Evolutionary conservation across 2,797 vertebrate genomes (phyloP), one percentile per base, ranked within the genome.

Genomic region (Enteromius viviparus): DNA sequence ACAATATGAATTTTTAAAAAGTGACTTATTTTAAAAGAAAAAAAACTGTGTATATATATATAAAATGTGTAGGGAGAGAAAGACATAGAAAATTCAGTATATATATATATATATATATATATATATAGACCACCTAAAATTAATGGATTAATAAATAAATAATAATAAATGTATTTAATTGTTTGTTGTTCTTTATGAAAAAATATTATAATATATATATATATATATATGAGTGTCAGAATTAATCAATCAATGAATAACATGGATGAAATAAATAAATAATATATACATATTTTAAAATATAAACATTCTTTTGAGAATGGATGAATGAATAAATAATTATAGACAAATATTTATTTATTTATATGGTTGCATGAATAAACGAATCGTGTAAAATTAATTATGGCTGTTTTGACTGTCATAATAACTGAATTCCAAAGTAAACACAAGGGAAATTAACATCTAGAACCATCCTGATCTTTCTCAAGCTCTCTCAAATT

Each of bases 391-490:
- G 49, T 34, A 37, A 23, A 58, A 40, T n/a, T 10, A 10, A 23
- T 55, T 58, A 17, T 0, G 12, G 3, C n/a, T 10, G 14, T 21
- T 60, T 21, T 29, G 53, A 40, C n/a, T 19, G 23, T 29, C 23
- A 42, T 42, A 55, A 69, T 55, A n/a, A 60, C 15, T 42, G 3
- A 69, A 70, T 70, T 70, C 49, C 34, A 72, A 60, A 81, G 40
- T 23, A 60, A 72, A 62, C 68, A 34, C 26, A 72, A 62, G 79
- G 21, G 69, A 82, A 82, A 65, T 23, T 14, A 81, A 23, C 70
- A 34, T 42, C 64, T 10, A 23, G 29, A 68, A 37, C 58, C 40
- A 49, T 21, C 76, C 14, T 64, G 47, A 64, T 64, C 19, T 68
- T 51, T 37, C 10, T 53, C 5, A 14, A 45, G 23, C 15, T 66